Evolutionary conservation across 1,140 invertebrate species (phyloP), one percentile per base, ranked within the genome.

Genomic region (Sitophilus oryzae): DNA sequence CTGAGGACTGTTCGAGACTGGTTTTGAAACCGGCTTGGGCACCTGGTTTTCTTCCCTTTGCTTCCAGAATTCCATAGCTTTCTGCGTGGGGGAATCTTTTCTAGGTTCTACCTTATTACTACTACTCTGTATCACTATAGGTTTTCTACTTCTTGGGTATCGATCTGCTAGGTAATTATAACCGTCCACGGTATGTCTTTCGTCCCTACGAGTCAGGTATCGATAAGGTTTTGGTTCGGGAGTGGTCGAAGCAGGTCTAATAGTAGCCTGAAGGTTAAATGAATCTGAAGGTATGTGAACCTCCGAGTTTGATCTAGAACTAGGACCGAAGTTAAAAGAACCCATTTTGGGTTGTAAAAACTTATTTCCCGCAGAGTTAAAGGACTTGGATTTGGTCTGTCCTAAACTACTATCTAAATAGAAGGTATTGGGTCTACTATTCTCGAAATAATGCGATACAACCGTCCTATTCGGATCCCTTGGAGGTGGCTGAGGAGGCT

Each of bases 91-190:
- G 2, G 38, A 59, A 14, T 58, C 55, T 23, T 64, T 58, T 41
- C 56, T 46, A 16, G 35, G 35, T 19, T 54, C 52, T 9, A 56
- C 35, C 9, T 55, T 56, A 37, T 58, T 38, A 16, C 42, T 53
- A 16, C 42, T 53, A 9, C 56, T 55, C 34, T 69, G 68, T 14
- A 71, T 70, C 38, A 67, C 62, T 38, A 84, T 84, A 19, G 82
- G 82, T 65, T 79, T 78, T 22, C 83, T 66, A 46, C 82, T 83
- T 56, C 82, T 71, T 2, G 82, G 82, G 55, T 78, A 79, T 54
- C 81, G 79, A 70, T 84, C 83, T 2, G 82, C 79, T 52, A 81
- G 77, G 64, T 84, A 84, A 54, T 82, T 74, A 62, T 78, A 82
- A 52, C 80, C 48, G 35, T 61, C 59, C n/a, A 49, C 37, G 62